phyloP scores from a whole-genome alignment of 2,888 invertebrate species.

The Priocnemis perturbator region DNA sequence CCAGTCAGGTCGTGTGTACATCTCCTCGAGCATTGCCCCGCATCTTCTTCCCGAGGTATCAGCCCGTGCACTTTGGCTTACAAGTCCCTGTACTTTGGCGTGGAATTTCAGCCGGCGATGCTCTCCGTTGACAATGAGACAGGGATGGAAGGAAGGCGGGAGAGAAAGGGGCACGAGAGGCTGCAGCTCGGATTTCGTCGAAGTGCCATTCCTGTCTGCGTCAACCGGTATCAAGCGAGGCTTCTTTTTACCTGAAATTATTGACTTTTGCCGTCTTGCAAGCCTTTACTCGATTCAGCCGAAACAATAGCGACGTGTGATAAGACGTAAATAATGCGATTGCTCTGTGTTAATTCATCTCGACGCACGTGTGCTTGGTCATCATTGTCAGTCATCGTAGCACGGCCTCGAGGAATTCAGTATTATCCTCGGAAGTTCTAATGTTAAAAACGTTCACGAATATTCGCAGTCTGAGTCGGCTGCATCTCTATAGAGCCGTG shows the following conservation, averaged over 20 bases:
- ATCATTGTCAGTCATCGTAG: no score
- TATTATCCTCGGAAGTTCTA: no score
- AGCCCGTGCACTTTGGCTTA: slow-evolving; percentile 18
- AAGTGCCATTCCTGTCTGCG: slow-evolving; percentile 28
- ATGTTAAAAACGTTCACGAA: neutral
- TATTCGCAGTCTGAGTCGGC: neutral
- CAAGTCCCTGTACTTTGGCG: slow-evolving; percentile 25
- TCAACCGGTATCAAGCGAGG: slow-evolving; percentile 9
- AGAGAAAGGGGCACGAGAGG: no score
- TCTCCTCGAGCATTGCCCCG: neutral
- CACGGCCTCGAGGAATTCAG: no score
- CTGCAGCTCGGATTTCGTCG: slow-evolving; percentile 36
- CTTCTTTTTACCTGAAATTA: slow-evolving; percentile 27
- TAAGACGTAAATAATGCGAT: no score
- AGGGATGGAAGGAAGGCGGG: neutral
- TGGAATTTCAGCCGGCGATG: slow-evolving; percentile 36
- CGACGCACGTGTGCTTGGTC: no score
- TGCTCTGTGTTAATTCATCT: no score
- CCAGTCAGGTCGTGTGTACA: neutral
- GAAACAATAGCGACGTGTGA: no score
- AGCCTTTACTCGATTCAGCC: neutral
- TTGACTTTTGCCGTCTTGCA: slow-evolving; percentile 11
- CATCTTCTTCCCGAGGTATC: slow-evolving; percentile 7
- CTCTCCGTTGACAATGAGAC: slow-evolving; percentile 15
- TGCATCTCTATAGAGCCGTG: no score